Conservation (phyloP, 2,113 vertebrate genomes). For the Stercorarius parasiticus region DNA sequence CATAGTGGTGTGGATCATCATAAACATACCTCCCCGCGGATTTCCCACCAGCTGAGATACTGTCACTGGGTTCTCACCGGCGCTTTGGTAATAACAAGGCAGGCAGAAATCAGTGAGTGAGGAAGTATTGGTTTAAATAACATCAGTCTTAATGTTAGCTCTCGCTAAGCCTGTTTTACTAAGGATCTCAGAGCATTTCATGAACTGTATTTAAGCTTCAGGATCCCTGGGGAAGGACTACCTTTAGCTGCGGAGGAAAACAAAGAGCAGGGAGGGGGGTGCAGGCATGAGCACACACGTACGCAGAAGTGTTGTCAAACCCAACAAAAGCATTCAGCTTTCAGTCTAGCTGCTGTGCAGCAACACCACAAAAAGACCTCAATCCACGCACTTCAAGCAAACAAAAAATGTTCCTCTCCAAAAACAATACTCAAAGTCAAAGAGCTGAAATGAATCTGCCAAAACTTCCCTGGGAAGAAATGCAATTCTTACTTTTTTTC, state of each 20-base stretch:
- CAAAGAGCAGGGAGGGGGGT: background rate
- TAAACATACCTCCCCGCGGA: background rate
- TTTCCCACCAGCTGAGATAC: background rate
- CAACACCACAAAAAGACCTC: background rate
- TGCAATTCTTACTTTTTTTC: background rate
- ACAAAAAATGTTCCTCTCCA: background rate
- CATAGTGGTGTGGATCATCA: background rate
- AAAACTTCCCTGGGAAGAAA: background rate
- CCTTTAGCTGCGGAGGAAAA: background rate
- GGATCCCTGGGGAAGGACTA: background rate
- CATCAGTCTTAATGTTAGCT: background rate
- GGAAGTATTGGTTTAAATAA: background rate
- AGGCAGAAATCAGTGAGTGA: background rate
- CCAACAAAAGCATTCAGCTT: background rate
- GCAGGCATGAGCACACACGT: background rate
- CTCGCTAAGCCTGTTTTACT: slow-evolving; percentile 5
- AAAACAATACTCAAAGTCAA: background rate
- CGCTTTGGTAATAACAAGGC: background rate
- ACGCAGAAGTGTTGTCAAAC: background rate
- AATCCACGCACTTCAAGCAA: background rate
- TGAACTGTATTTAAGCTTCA: background rate
- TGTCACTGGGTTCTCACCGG: background rate
- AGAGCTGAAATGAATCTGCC: background rate
- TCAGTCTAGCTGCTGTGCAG: background rate
- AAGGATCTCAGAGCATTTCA: background rate